These are phyloP conservation scores for Dusona sp. DNA, from an alignment of 2,888 invertebrate genomes.

Conservation along the genomic window DNA sequence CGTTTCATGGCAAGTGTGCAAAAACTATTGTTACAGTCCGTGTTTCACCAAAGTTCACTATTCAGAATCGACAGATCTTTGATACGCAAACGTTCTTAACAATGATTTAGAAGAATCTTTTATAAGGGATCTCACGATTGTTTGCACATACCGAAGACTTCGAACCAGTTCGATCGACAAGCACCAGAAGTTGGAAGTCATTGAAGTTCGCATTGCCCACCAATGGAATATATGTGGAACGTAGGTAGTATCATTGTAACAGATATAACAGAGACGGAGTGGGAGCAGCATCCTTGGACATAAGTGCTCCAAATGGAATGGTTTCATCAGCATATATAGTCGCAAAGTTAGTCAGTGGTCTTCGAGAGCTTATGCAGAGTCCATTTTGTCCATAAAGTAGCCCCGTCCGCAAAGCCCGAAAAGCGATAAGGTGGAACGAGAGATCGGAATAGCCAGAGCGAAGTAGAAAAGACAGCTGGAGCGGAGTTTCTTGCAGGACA, in stretches of 20 bases:
- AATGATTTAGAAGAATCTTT: not conserved
- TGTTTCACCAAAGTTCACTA: not conserved
- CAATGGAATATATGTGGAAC: not conserved
- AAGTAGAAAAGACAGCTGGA: conserved; percentile 18
- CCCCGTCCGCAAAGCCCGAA: conserved; percentile 28
- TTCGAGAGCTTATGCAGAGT: conserved; percentile 45
- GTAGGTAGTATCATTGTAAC: not conserved
- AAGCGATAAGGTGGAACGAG: conserved; percentile 41
- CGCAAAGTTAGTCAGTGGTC: conserved; percentile 59
- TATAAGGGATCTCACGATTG: not conserved
- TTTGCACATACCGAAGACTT: not conserved
- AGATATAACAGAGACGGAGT: conserved; percentile 1
- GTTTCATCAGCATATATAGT: conserved; percentile 31
- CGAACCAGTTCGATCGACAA: not conserved
- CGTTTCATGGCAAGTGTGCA: not conserved
- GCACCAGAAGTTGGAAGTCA: not conserved
- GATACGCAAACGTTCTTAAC: not conserved
- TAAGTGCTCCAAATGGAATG: conserved; percentile 27
- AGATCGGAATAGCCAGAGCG: conserved; percentile 2
- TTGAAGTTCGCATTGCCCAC: not conserved
- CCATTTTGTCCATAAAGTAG: not conserved
- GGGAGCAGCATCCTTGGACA: not conserved
- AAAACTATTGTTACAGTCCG: not conserved
- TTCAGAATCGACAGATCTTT: not conserved
- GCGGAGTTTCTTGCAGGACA: conserved; percentile 57